phyloP scores from a whole-genome alignment of 1,140 invertebrate genomes.

The Caenorhabditis inopinata region DNA sequence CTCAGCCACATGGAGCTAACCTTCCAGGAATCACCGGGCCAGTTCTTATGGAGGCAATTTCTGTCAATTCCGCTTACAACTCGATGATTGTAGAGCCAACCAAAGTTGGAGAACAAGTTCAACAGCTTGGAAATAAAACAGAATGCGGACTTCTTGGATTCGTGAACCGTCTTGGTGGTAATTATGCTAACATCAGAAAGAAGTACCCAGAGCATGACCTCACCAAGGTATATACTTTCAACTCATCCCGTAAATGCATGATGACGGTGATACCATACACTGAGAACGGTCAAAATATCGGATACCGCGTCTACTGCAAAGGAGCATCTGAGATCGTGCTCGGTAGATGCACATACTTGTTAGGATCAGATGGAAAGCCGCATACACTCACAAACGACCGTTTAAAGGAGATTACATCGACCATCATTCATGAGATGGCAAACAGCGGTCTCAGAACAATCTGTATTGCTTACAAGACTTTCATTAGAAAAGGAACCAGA shows the following conservation, averaged over 20 bases:
- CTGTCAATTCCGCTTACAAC: slow-evolving; percentile 63
- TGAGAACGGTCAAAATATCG: slow-evolving; percentile 48
- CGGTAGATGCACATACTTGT: slow-evolving; percentile 49
- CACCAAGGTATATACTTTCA: slow-evolving; percentile 67
- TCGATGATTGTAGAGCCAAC: slow-evolving; percentile 61
- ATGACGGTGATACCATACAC: slow-evolving; percentile 54
- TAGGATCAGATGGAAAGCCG: slow-evolving; percentile 69
- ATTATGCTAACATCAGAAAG: slow-evolving; percentile 68
- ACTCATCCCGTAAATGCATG: slow-evolving; percentile 66
- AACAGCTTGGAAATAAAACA: slow-evolving; percentile 70
- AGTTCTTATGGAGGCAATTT: slow-evolving; percentile 63
- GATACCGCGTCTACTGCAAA: slow-evolving; percentile 65
- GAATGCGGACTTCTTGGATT: slow-evolving; percentile 71
- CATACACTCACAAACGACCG: slow-evolving; percentile 86
- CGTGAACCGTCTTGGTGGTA: slow-evolving; percentile 68
- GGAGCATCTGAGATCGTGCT: slow-evolving; percentile 67
- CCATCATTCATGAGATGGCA: slow-evolving; percentile 98
- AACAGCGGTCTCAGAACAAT: slow-evolving; percentile 88
- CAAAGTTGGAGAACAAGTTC: slow-evolving; percentile 52
- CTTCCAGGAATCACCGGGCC: slow-evolving; percentile 52
- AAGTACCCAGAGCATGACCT: slow-evolving; percentile 68
- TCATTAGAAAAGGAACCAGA: slow-evolving; percentile 78
- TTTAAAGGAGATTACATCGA: slow-evolving; percentile 85
- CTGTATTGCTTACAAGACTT: slow-evolving; percentile 73
- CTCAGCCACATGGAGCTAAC: slow-evolving; percentile 25